Conservation (phyloP, 2,113 vertebrate genomes). For the Marmota flaviventris region DNA sequence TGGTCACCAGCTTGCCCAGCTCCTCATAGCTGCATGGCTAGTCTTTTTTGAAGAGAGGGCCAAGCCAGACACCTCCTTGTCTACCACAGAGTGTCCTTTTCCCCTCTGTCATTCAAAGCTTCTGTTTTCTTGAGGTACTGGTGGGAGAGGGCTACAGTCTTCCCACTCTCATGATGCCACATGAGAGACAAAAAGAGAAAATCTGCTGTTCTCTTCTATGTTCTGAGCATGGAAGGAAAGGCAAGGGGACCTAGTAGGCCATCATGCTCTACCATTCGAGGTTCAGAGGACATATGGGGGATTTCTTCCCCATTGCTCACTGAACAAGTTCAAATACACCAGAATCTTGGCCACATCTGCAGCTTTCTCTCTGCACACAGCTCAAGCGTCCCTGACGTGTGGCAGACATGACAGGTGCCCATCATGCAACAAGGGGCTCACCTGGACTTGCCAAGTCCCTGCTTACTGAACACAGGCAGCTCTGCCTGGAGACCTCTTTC, state of each 20-base stretch:
- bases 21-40: not conserved
- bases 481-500: not conserved
- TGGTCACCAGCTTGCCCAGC: not conserved
- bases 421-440: not conserved
- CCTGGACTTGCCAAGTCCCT: not conserved
- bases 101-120: not conserved
- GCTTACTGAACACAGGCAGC: not conserved
- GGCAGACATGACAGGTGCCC: not conserved
- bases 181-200: not conserved
- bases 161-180: not conserved
- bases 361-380: not conserved
- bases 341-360: not conserved
- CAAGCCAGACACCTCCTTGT: not conserved
- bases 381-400: not conserved
- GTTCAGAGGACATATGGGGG: not conserved
- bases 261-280: fast-evolving
- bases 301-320: no score
- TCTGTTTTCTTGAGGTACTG: not conserved
- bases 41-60: not conserved
- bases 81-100: not conserved
- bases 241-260: fast-evolving
- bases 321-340: not conserved
- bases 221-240: not conserved
- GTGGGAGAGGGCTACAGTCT: no score
- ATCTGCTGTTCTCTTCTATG: not conserved